Conservation (phyloP, 1,140 invertebrate species). For the Tyrophagus putrescentiae region DNA sequence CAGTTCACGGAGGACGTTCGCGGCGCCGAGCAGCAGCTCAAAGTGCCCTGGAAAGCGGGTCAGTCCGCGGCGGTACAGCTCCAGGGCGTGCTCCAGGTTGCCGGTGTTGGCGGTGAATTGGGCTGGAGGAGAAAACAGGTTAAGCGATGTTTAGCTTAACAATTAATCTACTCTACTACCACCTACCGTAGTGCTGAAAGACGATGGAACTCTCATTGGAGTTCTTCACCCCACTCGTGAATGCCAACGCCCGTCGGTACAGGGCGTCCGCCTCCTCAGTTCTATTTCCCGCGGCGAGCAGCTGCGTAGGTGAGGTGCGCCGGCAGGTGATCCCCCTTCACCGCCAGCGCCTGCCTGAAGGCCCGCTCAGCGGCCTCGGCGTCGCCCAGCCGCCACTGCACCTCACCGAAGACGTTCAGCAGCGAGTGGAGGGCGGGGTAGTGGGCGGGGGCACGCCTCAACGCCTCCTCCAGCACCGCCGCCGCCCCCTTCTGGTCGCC, state of each 20-base stretch:
- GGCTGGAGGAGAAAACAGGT: constrained; percentile 42
- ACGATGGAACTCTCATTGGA: constrained; percentile 58
- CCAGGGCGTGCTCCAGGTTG: constrained; percentile 60
- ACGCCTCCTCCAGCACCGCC: constrained; percentile 70
- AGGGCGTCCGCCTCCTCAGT: constrained; percentile 67
- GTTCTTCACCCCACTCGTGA: too few species aligned
- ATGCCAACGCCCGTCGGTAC: constrained; percentile 63
- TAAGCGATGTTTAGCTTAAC: not conserved
- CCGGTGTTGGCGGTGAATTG: constrained; percentile 65
- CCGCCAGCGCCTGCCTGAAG: constrained; percentile 59
- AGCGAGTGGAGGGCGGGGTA: constrained; percentile 62
- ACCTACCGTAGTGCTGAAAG: constrained; percentile 67
- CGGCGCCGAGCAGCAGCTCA: constrained; percentile 64
- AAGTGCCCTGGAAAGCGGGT: constrained; percentile 59
- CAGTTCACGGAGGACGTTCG: constrained; percentile 50
- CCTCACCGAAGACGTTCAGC: constrained; percentile 72
- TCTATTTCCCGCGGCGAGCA: constrained; percentile 66
- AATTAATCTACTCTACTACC: constrained; percentile 4
- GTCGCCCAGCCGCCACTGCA: constrained; percentile 59
- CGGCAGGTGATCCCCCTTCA: constrained; percentile 68
- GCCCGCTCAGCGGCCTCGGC: constrained; percentile 64
- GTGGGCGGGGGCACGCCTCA: constrained; percentile 58
- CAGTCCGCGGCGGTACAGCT: constrained; percentile 55
- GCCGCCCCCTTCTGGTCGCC: constrained; percentile 64
- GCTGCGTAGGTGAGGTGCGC: constrained; percentile 74